A percentile compares a stretch with the other conserved stretches of the same genome.
phyloP scores from a whole-genome alignment of 2,888 invertebrate species.

The Napeogenes inachia region DNA sequence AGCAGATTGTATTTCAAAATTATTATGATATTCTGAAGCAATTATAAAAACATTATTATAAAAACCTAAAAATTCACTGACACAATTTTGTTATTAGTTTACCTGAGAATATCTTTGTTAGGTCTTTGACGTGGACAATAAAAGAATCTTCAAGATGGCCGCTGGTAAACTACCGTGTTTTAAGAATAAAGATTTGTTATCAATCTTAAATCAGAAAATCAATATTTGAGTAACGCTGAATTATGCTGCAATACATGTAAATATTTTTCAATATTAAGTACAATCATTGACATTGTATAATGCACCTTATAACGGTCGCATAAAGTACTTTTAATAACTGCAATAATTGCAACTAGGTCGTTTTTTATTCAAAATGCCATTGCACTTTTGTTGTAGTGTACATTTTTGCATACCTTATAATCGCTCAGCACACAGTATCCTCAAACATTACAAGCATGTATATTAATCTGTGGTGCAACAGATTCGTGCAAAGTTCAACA shows the following conservation, averaged over 20 bases:
- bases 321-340: background rate
- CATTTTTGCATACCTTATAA: slow-evolving; percentile 28
- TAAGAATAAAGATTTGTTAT: slow-evolving; percentile 48
- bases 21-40: too few species aligned
- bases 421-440: slow-evolving; percentile 19
- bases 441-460: slow-evolving; percentile 23
- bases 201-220: slow-evolving; percentile 54
- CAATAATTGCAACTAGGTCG: background rate
- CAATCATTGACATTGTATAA: background rate
- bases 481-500: slow-evolving; percentile 17
- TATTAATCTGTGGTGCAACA: slow-evolving; percentile 21
- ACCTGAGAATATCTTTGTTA: background rate
- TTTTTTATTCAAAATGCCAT: background rate
- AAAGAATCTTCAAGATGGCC: slow-evolving; percentile 3
- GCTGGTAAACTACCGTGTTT: slow-evolving; percentile 4
- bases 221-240: slow-evolving; percentile 36
- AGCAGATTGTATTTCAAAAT: too few species aligned
- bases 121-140: background rate
- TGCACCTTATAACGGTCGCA: background rate
- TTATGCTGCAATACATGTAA: slow-evolving; percentile 4
- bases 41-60: too few species aligned
- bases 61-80: too few species aligned
- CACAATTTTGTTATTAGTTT: background rate
- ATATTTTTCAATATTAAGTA: slow-evolving; percentile 1
- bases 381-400: slow-evolving; percentile 27